Conservation (phyloP, 1,140 invertebrate species). For the Polyergus mexicanus region DNA sequence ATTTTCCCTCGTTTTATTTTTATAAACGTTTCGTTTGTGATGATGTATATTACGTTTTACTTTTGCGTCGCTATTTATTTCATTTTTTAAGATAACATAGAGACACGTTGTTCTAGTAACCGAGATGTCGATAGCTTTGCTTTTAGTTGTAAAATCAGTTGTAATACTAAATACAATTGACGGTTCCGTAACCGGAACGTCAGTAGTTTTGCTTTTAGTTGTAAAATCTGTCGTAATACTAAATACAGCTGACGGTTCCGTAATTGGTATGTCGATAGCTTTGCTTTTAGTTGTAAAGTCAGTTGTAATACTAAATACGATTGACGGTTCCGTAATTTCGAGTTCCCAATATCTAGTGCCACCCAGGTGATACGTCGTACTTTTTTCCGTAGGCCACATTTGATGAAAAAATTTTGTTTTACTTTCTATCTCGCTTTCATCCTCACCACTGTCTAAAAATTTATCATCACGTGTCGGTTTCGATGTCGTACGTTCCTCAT, state of each 20-base stretch:
- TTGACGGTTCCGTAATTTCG: constrained; percentile 18
- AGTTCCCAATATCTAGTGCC: constrained; percentile 32
- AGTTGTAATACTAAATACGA: not conserved
- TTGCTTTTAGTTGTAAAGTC: too few relatives aligned
- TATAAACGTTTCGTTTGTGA: not conserved
- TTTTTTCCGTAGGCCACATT: constrained; percentile 26
- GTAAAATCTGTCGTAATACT: too few relatives aligned
- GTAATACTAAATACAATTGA: constrained; percentile 1
- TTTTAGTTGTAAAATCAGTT: constrained; percentile 9
- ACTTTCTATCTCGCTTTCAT: not conserved
- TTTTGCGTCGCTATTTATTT: not conserved
- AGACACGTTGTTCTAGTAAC: constrained; percentile 48
- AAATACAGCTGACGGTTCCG: too few relatives aligned
- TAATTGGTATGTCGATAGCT: too few relatives aligned
- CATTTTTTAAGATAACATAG: constrained; percentile 47
- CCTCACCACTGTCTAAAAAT: not conserved
- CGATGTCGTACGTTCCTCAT: constrained; percentile 1
- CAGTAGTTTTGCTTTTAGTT: too few relatives aligned
- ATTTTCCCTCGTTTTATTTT: not conserved
- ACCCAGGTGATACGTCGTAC: constrained; percentile 17
- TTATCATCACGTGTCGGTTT: not conserved
- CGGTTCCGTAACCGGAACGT: constrained; percentile 1
- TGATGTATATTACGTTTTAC: not conserved
- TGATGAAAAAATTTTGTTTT: not conserved
- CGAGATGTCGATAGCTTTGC: constrained; percentile 50